These are phyloP conservation scores for Helobdella robusta DNA, from an alignment of 2,888 invertebrate species.

Conservation along the genomic window DNA sequence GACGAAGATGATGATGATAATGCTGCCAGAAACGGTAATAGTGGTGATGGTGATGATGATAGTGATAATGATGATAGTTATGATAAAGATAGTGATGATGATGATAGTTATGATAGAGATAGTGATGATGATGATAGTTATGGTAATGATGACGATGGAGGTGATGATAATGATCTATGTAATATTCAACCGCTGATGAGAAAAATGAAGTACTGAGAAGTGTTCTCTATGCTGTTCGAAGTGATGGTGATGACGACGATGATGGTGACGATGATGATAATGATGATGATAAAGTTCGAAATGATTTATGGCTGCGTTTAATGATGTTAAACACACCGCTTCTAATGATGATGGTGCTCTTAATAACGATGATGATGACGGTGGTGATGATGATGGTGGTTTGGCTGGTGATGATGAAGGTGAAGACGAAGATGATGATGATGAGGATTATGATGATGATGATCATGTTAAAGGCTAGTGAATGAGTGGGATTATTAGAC, in stretches of 20 bases:
- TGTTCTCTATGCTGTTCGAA: background rate
- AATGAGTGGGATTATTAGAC: too few species aligned
- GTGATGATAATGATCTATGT: background rate
- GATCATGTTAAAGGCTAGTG: too few species aligned
- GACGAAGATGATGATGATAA: constrained; percentile 17
- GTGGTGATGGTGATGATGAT: constrained; percentile 20
- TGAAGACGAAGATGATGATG: too few species aligned
- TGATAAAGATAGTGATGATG: constrained; percentile 24
- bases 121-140: constrained; percentile 8
- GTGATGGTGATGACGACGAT: background rate
- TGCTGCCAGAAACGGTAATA: constrained; percentile 13
- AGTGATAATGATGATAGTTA: constrained; percentile 19
- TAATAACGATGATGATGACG: too few species aligned
- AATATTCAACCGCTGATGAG: background rate
- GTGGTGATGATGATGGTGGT: background rate
- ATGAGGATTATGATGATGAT: too few species aligned
- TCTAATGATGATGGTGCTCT: too few species aligned
- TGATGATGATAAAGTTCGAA: constrained; percentile 2
- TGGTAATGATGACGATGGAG: background rate
- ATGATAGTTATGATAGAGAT: background rate
- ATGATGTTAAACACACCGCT: too few species aligned
- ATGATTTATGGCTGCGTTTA: too few species aligned
- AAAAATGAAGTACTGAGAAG: background rate
- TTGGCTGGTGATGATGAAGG: too few species aligned
- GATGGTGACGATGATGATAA: background rate